Conservation (phyloP, 2,797 vertebrate genomes). For the Acanthopagrus latus region DNA sequence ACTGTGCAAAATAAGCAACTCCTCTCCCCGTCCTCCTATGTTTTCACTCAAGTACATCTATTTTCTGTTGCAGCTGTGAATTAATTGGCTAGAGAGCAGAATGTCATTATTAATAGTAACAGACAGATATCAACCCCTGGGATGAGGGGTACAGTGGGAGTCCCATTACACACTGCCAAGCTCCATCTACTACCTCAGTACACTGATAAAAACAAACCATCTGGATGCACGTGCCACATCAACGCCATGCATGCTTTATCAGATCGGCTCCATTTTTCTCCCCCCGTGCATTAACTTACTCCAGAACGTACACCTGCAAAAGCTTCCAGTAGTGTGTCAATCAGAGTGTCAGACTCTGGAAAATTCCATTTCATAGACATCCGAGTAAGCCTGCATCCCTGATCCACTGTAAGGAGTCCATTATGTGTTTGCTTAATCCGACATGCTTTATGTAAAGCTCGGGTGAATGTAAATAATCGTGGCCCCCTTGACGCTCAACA, state of each 20-base stretch:
- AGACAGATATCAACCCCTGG: constrained; percentile 60
- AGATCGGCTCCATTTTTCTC: constrained; percentile 20
- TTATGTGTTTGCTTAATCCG: constrained; percentile 33
- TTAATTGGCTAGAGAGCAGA: constrained; percentile 63
- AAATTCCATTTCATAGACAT: constrained; percentile 44
- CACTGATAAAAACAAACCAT: constrained; percentile 47
- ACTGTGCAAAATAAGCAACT: constrained; percentile 66
- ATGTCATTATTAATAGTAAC: constrained; percentile 66
- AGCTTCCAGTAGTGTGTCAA: constrained; percentile 6
- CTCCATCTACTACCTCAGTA: constrained; percentile 46
- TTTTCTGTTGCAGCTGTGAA: constrained; percentile 59
- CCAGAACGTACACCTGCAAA: constrained; percentile 11
- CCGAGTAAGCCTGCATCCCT: constrained; percentile 21
- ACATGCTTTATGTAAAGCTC: constrained; percentile 34
- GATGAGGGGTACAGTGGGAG: constrained; percentile 52
- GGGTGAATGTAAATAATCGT: not conserved
- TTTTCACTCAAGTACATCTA: constrained; percentile 54
- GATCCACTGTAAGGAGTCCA: constrained; percentile 40
- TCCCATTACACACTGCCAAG: constrained; percentile 58
- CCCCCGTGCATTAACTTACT: constrained; percentile 11
- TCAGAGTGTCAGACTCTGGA: constrained; percentile 14
- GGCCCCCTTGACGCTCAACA: constrained; percentile 23
- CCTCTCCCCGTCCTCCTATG: constrained; percentile 14
- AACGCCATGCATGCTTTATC: constrained; percentile 28
- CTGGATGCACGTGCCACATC: constrained; percentile 31